Percentiles rank a stretch among this genome's conserved stretches.
Evolutionary conservation across 2,113 vertebrate genomes (phyloP).

Genomic region (Petroica traversi): DNA sequence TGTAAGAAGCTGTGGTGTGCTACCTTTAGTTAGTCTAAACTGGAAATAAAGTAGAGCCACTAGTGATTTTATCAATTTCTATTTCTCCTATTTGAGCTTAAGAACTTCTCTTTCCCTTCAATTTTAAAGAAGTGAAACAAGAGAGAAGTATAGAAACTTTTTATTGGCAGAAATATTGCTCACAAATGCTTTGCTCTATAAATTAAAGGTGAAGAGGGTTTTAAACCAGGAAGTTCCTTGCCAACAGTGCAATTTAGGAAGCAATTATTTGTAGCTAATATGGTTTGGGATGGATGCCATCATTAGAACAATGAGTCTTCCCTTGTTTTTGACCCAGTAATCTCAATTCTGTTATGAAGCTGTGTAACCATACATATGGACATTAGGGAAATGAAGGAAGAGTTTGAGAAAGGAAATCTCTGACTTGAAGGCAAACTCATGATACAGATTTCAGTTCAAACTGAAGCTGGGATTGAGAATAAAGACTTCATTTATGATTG

Average conservation of each 20-base stretch:
- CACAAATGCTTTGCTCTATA: not conserved
- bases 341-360: not conserved
- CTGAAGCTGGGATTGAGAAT: not conserved
- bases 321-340: not conserved
- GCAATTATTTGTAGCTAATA: not conserved
- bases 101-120: not conserved
- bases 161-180: not conserved
- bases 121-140: not conserved
- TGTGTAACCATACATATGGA: not conserved
- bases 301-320: not conserved
- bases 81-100: not conserved
- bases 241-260: slow-evolving; percentile 1
- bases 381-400: not conserved
- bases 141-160: not conserved
- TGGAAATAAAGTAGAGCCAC: not conserved
- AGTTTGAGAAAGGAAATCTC: not conserved
- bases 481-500: not conserved
- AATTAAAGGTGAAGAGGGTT: not conserved
- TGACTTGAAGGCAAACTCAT: not conserved
- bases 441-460: not conserved
- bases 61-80: not conserved
- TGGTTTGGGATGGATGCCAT: not conserved
- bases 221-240: slow-evolving; percentile 1
- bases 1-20: not conserved
- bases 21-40: not conserved